Evolutionary conservation across 1,140 invertebrate species (phyloP).

Genomic region (Leptonema lineaticorne): DNA sequence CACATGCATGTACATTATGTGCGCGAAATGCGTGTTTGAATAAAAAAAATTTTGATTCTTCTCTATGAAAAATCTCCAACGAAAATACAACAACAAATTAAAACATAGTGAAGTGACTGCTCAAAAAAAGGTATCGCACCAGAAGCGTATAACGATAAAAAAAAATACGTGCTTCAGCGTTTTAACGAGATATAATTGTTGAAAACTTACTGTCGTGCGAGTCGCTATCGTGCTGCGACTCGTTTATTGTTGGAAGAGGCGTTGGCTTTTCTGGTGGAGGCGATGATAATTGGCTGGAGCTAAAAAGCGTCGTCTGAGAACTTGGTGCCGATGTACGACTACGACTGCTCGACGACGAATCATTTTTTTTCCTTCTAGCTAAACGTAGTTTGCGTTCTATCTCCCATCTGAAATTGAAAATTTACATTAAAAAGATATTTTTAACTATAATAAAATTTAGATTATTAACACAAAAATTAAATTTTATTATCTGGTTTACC

Average conservation of each 20-base stretch:
- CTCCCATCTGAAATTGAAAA: slow-evolving; percentile 73
- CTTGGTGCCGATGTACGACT: not conserved
- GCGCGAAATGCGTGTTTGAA: no score
- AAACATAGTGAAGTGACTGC: not conserved
- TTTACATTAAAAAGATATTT: slow-evolving; percentile 2
- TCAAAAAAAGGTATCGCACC: not conserved
- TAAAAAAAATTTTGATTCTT: no score
- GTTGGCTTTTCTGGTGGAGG: not conserved
- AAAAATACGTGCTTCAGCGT: no score
- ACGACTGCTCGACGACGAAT: slow-evolving; percentile 42
- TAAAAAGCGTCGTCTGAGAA: not conserved
- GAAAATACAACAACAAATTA: not conserved
- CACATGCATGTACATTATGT: no score
- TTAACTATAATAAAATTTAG: no score
- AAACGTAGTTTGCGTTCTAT: slow-evolving; percentile 92
- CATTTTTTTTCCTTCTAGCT: slow-evolving; percentile 73
- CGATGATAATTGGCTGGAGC: slow-evolving; percentile 24
- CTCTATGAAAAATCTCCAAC: no score
- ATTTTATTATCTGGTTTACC: no score
- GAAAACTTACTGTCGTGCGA: slow-evolving; percentile 18
- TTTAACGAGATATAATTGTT: no score
- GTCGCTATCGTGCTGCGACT: slow-evolving; percentile 21
- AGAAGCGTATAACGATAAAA: not conserved
- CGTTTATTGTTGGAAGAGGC: not conserved
- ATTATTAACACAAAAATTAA: no score